A percentile compares a stretch with the other conserved stretches of the same genome.
These are phyloP conservation scores for Pitta sordida DNA, from an alignment of 2,113 vertebrate genomes.

Conservation along the genomic window DNA sequence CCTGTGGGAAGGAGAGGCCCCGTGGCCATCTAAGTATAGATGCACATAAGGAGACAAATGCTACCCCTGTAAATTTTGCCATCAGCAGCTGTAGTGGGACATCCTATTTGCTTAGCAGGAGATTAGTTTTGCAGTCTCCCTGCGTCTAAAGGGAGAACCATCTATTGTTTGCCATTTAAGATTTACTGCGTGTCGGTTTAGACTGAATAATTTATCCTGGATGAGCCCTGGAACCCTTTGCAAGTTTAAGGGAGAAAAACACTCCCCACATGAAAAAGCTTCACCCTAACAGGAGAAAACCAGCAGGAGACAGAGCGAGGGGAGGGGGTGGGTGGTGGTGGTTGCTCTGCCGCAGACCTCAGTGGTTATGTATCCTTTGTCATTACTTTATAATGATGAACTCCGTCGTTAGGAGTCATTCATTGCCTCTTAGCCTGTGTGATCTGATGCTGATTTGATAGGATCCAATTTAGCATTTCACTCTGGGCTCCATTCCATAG, in stretches of 20 bases:
- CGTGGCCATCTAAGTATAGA: background rate
- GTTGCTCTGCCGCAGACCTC: constrained; percentile 9
- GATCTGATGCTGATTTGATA: constrained; percentile 74
- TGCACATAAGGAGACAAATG: constrained; percentile 27
- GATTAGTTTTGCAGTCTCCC: constrained; percentile 16
- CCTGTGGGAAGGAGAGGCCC: constrained; percentile 1
- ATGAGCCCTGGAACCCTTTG: constrained; percentile 10
- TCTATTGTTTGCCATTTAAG: constrained; percentile 54
- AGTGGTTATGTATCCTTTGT: constrained; percentile 15
- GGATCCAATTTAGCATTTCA: constrained; percentile 76
- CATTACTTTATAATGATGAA: constrained; percentile 55
- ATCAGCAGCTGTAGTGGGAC: constrained; percentile 39
- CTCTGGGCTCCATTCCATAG: constrained; percentile 75
- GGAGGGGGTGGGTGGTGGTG: constrained; percentile 14
- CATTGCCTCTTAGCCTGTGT: constrained; percentile 60
- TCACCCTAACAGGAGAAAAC: constrained; percentile 26
- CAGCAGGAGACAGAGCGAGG: background rate
- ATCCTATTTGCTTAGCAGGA: constrained; percentile 23
- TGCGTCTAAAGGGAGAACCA: constrained; percentile 18
- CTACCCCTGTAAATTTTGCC: constrained; percentile 37
- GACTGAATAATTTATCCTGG: constrained; percentile 61
- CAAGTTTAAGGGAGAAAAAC: background rate
- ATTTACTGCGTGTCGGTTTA: constrained; percentile 17
- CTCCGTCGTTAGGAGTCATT: constrained; percentile 63
- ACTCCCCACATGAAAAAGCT: background rate